phyloP scores from a whole-genome alignment of 1,140 invertebrate species.

The Tenebrio molitor region DNA sequence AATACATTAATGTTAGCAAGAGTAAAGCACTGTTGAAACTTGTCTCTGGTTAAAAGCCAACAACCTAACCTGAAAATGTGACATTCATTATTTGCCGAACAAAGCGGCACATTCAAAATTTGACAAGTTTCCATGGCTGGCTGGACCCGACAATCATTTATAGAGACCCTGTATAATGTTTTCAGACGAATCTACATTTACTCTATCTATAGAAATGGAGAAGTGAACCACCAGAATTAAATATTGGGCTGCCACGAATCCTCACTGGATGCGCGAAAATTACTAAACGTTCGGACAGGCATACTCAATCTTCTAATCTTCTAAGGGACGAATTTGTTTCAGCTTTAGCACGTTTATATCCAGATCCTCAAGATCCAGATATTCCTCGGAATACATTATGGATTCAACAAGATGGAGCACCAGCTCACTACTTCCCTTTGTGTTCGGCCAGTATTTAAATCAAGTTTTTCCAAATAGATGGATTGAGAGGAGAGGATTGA shows the following conservation, averaged over 20 bases:
- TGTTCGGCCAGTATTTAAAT: conserved; percentile 56
- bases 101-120: too few relatives aligned
- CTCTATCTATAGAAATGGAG: neutral
- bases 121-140: too few relatives aligned
- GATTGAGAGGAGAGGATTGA: conserved; percentile 63
- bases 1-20: too few relatives aligned
- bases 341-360: neutral
- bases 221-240: neutral
- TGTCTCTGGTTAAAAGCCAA: too few relatives aligned
- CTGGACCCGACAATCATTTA: too few relatives aligned
- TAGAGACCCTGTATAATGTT: too few relatives aligned
- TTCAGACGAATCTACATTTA: too few relatives aligned
- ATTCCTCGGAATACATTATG: neutral
- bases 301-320: neutral
- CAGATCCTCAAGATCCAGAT: conserved; percentile 5
- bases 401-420: conserved; percentile 57
- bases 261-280: conserved; percentile 1
- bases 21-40: too few relatives aligned
- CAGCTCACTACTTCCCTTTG: conserved; percentile 51
- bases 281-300: conserved; percentile 1
- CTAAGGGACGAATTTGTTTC: neutral
- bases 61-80: too few relatives aligned
- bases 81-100: too few relatives aligned
- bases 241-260: neutral
- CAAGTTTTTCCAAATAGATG: conserved; percentile 58